Conservation (phyloP, 2,888 invertebrate species). For the Altica lythri region DNA sequence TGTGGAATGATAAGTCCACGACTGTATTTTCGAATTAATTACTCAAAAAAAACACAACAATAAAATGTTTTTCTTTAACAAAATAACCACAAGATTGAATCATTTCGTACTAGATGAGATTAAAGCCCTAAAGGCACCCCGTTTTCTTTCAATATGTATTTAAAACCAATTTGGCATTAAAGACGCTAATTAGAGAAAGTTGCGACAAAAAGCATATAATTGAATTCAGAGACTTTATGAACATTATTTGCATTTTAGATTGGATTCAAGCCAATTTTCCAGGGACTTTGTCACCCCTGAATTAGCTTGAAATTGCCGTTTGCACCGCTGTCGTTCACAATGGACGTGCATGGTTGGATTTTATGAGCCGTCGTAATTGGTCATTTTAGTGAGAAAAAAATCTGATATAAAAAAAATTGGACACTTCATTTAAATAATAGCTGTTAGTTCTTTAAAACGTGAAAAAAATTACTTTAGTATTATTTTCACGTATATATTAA, state of each 20-base stretch:
- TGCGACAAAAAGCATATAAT: constrained; percentile 43
- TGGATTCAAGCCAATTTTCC: constrained; percentile 54
- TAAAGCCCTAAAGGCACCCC: not conserved
- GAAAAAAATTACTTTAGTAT: too few relatives aligned
- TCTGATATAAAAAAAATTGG: too few relatives aligned
- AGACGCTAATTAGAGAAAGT: constrained; percentile 34
- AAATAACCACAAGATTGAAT: not conserved
- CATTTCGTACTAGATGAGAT: not conserved
- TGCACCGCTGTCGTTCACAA: constrained; percentile 32
- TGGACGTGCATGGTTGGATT: constrained; percentile 25
- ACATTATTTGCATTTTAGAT: constrained; percentile 54
- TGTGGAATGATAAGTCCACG: too few relatives aligned
- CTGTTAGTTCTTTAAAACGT: too few relatives aligned
- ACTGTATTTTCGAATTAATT: too few relatives aligned
- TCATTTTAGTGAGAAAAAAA: too few relatives aligned
- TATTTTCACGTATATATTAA: too few relatives aligned
- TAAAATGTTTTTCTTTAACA: not conserved
- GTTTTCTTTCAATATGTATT: constrained; percentile 28
- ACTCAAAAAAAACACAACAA: too few relatives aligned
- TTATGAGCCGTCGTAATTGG: constrained; percentile 14
- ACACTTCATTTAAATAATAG: too few relatives aligned
- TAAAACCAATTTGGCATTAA: constrained; percentile 34
- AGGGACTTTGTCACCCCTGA: constrained; percentile 50
- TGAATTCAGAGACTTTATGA: constrained; percentile 42
- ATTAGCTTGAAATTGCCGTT: constrained; percentile 36